Evolutionary conservation across 1,140 invertebrate species (phyloP).

Genomic region (Coptotermes formosanus): DNA sequence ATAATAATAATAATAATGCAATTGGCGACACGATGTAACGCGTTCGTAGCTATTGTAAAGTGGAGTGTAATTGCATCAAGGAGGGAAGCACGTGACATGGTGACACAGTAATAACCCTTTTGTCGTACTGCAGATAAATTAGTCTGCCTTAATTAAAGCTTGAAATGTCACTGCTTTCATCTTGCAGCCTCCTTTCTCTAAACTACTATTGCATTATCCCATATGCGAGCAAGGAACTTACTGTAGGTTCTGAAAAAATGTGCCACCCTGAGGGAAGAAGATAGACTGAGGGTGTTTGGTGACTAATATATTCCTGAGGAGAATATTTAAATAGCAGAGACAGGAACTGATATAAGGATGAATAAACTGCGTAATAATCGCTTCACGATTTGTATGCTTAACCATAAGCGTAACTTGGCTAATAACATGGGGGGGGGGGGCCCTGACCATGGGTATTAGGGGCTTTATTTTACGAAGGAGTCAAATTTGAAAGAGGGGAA

Average conservation of each 20-base stretch:
- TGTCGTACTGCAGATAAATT: not conserved
- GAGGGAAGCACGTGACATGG: not conserved
- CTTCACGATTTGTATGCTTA: no score
- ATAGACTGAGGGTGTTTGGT: not conserved
- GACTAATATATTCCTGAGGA: not conserved
- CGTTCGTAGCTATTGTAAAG: not conserved
- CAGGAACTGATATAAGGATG: not conserved
- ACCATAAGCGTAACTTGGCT: no score
- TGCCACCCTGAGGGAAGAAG: no score
- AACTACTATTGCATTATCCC: no score
- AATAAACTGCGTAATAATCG: not conserved
- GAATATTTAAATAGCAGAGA: not conserved
- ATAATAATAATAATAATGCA: not conserved
- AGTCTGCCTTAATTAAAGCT: conserved; percentile 11
- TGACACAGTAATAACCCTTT: no score
- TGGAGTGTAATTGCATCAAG: not conserved
- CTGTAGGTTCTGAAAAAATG: no score
- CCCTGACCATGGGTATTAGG: no score
- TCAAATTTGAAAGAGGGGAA: no score
- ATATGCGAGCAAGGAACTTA: no score
- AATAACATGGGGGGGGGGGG: no score
- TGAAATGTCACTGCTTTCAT: not conserved
- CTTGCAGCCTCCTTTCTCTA: not conserved
- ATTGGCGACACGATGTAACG: not conserved
- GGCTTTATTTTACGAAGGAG: no score